Base-by-base conservation (phyloP, 2,888 invertebrate species). In the Drosophila crucigera region DNA sequence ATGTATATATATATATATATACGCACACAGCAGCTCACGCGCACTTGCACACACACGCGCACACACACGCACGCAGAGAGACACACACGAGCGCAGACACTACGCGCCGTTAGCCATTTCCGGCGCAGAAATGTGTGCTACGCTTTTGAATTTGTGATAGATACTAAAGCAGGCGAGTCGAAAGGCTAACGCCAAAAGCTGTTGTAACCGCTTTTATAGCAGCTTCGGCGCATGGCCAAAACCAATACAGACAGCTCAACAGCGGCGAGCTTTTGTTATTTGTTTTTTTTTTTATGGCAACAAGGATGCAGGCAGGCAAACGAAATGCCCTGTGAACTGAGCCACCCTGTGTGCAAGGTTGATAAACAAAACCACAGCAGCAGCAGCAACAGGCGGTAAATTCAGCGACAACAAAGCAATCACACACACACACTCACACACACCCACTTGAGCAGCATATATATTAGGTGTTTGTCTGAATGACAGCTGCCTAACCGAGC, bases 91-190 rank as follows among this genome's bases (percentile, higher is more conserved):
- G 71, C 50, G 33, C 52, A 68, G 55, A 73, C 71, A 80, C 82
- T 82, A 84, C 78, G 75, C 76, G 82, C 71, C 70, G 76, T 72
- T 73, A 35, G 73, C 71, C 84, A 84, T 84, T 77, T 80, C 71
- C 72, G 70, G 71, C 77, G 77, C 74, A 64, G 60, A 77, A 80
- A 81, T 79, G 76, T 79, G 79, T 85, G 88, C 78, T 78, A 77
- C 73, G 73, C 80, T 84, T 71, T 78, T 69, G 77, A 76, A 76
- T 68, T 78, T 82, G 77, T 81, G 83, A 82, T 83, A 85, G 88
- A 88, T 86, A 86, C 85, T 88, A 78, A 70, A 43, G 30, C 70
- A 66, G 63, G 68, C 63, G 41, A 60, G 61, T 50, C 54, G 37
- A 50, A 75, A 59, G 64, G 64, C 68, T 68, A 68, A 59, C 54